phyloP scores from a whole-genome alignment of 2,113 vertebrate species.

The Corythaixoides concolor region DNA sequence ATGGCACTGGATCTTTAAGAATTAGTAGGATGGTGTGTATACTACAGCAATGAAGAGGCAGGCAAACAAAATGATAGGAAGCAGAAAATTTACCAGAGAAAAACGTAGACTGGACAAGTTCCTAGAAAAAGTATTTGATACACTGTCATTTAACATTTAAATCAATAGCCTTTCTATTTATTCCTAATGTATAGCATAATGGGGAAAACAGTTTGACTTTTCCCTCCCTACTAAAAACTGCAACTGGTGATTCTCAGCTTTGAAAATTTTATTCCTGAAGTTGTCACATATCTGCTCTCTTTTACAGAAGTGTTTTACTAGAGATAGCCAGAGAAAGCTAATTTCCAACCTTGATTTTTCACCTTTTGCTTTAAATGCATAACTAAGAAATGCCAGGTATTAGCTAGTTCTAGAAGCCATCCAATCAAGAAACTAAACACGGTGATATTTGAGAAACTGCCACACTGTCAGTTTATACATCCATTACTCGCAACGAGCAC shows the following conservation, averaged over 20 bases:
- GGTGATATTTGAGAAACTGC: not conserved
- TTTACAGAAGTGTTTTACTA: not conserved
- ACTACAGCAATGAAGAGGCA: not conserved
- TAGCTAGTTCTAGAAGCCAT: not conserved
- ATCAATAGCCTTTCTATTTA: not conserved
- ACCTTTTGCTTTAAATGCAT: not conserved
- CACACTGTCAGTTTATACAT: not conserved
- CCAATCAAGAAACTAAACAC: not conserved
- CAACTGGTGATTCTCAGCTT: not conserved
- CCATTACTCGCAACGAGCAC: not conserved
- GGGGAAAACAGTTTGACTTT: not conserved
- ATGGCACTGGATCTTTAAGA: not conserved
- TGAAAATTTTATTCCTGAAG: no score
- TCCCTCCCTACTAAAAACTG: not conserved
- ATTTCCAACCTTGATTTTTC: not conserved
- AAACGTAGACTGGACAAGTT: not conserved
- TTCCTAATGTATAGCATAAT: not conserved
- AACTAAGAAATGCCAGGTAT: not conserved
- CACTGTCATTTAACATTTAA: not conserved
- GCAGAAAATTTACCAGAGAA: not conserved
- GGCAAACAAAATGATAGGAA: not conserved
- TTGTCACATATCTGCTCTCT: not conserved
- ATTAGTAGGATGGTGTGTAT: rapidly evolving
- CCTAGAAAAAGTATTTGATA: not conserved
- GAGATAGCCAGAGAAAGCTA: not conserved